Evolutionary conservation across 2,797 vertebrate species (phyloP).

Genomic region (Coccyzus lansbergi): DNA sequence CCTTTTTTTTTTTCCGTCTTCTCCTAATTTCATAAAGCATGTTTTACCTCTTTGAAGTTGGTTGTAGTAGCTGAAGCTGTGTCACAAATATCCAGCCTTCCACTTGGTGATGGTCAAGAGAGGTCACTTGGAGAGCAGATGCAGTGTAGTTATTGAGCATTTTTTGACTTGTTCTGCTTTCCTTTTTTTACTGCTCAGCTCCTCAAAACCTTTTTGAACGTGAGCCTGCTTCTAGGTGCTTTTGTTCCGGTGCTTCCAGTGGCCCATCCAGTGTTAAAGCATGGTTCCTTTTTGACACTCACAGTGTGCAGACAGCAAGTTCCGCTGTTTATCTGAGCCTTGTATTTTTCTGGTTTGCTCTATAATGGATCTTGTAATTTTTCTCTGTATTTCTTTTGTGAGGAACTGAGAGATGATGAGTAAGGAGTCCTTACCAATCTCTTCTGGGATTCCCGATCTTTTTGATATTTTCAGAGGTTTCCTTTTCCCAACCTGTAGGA

Average conservation of each 20-base stretch:
- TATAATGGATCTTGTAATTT: not conserved
- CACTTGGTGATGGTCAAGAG: not conserved
- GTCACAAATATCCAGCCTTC: not conserved
- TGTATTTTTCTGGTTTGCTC: not conserved
- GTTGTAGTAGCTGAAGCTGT: not conserved
- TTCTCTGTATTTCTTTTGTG: not conserved
- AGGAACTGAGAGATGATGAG: not conserved
- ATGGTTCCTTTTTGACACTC: not conserved
- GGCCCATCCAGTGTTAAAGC: not conserved
- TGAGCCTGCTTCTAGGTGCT: not conserved
- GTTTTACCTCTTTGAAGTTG: not conserved
- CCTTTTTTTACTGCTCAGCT: not conserved
- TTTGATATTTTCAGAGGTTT: not conserved
- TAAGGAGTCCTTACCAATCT: not conserved
- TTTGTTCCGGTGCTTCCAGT: not conserved
- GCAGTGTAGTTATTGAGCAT: not conserved
- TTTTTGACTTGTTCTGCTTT: not conserved
- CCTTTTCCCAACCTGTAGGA: not conserved
- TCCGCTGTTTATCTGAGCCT: accelerated
- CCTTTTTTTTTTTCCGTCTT: not conserved
- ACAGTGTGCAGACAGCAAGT: not conserved
- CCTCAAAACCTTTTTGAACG: not conserved
- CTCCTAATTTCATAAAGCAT: not conserved
- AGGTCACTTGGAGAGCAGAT: not conserved
- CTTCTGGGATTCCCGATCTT: not conserved